Evolutionary conservation across 37 sponge, comb jelly and placozoan species (phyloP), one percentile per base, ranked within the genome.

Genomic region (Axinella damicornis): DNA sequence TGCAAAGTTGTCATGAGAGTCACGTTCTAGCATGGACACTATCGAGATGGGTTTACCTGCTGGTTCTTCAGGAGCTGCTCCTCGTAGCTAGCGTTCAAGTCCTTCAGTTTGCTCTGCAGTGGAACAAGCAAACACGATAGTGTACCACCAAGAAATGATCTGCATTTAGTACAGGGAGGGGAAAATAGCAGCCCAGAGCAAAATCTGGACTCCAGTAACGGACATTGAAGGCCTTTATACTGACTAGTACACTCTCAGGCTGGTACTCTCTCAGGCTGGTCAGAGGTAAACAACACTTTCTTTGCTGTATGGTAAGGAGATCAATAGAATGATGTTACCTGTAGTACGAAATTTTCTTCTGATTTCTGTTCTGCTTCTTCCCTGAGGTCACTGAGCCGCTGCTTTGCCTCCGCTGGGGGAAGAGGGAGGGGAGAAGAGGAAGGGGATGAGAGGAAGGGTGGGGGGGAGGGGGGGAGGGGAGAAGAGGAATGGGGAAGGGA

Each of bases 401-500:
- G 18, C 56, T 85, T 90, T 31, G 91, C 86, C 19, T 77, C 78
- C 35, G 78, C 89, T 89, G 52, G 18, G 53, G 55, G 37, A 46
- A 24, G 61, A 27, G 59, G 11, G 59, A 16, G 70, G 56, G 76
- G 53, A 57, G 17, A 30, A 57, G 2, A 28, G 64, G 64, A 62
- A 11, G 64, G 13, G 12, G 13, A 28, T 28, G 13, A 11, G 5
- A 28, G 13, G 9, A 62, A 62, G 5, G 13, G 64, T 24, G 27
- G 64, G 64, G 27, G 64, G 64, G 5, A 11, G 13, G 12, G 13
- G 12, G 2, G 12, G 5, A 11, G 12, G 5, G 64, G 27, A 13
- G 5, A 28, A 28, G 27, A 62, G 64, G 27, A 11, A n/a, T 24
- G 14, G 35, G 35, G 5, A 36, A 31, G 34, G 13, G 70, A 2